phyloP scores from a whole-genome alignment of 2,113 vertebrate genomes.

The Dendrocopos noguchii region DNA sequence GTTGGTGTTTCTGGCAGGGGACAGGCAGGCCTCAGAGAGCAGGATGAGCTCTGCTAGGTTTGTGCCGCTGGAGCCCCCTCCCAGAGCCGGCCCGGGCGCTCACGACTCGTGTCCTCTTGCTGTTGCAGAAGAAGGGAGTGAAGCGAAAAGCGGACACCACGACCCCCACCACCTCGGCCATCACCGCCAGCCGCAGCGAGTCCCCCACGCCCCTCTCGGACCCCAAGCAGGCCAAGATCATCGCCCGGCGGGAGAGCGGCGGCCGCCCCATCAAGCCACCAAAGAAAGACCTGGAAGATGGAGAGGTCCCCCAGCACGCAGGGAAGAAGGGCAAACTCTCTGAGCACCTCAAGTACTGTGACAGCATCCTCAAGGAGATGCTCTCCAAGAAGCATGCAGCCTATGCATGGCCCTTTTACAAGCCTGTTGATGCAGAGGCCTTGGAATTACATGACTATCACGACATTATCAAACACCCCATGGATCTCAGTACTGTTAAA shows the following conservation, averaged over 20 bases:
- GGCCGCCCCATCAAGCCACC: slow-evolving; percentile 87
- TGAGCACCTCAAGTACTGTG: slow-evolving; percentile 89
- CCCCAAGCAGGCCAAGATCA: slow-evolving; percentile 85
- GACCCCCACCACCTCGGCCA: slow-evolving; percentile 94
- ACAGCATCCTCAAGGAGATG: slow-evolving; percentile 92
- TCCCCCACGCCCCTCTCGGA: slow-evolving; percentile 77
- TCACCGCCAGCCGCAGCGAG: slow-evolving; percentile 82
- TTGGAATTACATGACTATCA: slow-evolving; percentile 95
- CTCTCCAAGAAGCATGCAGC: slow-evolving; percentile 91
- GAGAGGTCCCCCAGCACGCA: slow-evolving; percentile 75
- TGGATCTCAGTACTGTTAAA: slow-evolving; percentile 97
- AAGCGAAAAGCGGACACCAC: slow-evolving; percentile 97
- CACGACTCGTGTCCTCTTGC: neutral
- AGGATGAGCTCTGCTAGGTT: neutral
- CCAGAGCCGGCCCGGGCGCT: fast-evolving
- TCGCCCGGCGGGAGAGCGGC: slow-evolving; percentile 80
- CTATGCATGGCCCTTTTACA: slow-evolving; percentile 97
- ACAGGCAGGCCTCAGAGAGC: neutral
- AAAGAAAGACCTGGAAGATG: slow-evolving; percentile 82
- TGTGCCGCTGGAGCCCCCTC: neutral
- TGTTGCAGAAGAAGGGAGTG: slow-evolving; percentile 93
- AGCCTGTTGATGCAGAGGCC: slow-evolving; percentile 91
- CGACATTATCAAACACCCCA: slow-evolving; percentile 96
- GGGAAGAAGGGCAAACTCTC: slow-evolving; percentile 81
- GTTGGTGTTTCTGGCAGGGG: neutral